Conservation (phyloP, 2,113 vertebrate genomes). For the Pseudolaguvia tuberculata region DNA sequence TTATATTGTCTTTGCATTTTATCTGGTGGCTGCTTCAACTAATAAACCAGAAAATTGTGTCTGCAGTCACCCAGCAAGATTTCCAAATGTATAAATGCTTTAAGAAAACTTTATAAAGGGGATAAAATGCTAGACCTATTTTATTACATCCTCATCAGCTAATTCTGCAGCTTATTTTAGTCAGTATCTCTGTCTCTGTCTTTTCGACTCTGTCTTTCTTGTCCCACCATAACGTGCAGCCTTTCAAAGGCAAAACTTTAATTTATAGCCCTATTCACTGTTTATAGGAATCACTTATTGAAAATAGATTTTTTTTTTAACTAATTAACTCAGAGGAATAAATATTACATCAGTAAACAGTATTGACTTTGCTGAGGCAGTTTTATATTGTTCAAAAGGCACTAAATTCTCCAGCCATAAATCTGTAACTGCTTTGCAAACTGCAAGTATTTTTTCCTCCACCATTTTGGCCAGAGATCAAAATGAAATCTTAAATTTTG, state of each 20-base stretch:
- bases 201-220: background rate
- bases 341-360: constrained; percentile 58
- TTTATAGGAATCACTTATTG: constrained; percentile 51
- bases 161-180: constrained; percentile 30
- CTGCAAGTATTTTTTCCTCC: constrained; percentile 10
- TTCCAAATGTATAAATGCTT: background rate
- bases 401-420: constrained; percentile 43
- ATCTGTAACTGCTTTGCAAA: constrained; percentile 41
- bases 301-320: constrained; percentile 52
- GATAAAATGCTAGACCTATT: background rate
- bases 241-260: constrained; percentile 48
- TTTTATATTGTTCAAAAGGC: constrained; percentile 51
- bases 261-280: constrained; percentile 40
- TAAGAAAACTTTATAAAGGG: background rate
- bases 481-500: constrained; percentile 36
- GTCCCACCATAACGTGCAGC: constrained; percentile 36
- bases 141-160: background rate
- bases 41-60: background rate
- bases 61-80: background rate
- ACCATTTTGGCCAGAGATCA: background rate
- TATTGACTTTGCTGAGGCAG: constrained; percentile 49
- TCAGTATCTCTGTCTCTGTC: constrained; percentile 19
- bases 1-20: background rate
- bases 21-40: background rate
- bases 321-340: constrained; percentile 44